phyloP scores from a whole-genome alignment of 2,113 vertebrate genomes.

The Mustela lutreola region DNA sequence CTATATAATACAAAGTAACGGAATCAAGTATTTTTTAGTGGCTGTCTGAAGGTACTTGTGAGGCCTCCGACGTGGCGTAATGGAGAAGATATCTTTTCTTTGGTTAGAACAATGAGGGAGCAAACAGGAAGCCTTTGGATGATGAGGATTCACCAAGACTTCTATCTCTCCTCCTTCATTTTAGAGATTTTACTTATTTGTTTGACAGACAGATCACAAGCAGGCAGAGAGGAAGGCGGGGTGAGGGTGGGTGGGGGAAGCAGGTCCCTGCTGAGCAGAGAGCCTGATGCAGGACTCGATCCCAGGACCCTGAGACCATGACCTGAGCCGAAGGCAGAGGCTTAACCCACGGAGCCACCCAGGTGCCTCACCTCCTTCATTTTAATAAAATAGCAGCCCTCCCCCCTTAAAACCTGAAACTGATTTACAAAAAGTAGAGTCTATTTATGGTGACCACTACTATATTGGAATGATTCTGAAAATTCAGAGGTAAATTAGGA shows the following conservation, averaged over 20 bases:
- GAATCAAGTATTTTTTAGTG: background rate
- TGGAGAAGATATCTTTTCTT: background rate
- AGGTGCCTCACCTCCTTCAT: background rate
- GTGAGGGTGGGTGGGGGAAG: no score
- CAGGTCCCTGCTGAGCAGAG: no score
- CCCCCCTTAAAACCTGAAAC: background rate
- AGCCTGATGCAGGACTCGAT: no score
- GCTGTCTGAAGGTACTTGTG: background rate
- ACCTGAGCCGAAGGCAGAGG: no score
- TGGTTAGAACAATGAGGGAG: background rate
- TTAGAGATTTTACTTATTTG: background rate
- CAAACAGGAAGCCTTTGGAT: background rate
- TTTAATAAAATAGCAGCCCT: background rate
- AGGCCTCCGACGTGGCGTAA: background rate
- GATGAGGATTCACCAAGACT: background rate
- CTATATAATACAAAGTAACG: constrained; percentile 25
- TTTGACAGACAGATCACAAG: no score
- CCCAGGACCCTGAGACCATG: no score
- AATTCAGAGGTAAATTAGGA: background rate
- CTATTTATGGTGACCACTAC: background rate
- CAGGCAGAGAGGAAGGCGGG: no score
- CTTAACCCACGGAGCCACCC: no score
- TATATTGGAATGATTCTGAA: background rate
- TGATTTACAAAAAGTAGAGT: background rate
- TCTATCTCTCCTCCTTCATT: background rate